Conservation (phyloP, 2,888 invertebrate species). For the Cephus pulcher region DNA sequence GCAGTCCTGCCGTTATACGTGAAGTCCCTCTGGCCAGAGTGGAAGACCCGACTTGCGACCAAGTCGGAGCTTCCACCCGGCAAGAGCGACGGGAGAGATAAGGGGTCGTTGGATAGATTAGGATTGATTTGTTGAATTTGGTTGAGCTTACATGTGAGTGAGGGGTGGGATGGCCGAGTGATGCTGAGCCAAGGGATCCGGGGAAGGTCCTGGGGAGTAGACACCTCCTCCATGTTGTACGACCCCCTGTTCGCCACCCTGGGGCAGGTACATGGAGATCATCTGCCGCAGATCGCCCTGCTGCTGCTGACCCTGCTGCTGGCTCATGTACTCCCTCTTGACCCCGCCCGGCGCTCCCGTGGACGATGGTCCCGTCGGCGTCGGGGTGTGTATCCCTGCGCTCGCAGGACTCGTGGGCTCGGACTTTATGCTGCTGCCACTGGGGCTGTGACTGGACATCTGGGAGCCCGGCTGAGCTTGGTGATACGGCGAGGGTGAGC, state of each 20-base stretch:
- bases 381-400: conserved; percentile 71
- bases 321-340: conserved; percentile 78
- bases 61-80: not conserved
- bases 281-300: conserved; percentile 77
- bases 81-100: not conserved
- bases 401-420: conserved; percentile 87
- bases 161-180: conserved; percentile 67
- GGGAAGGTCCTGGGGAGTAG: conserved; percentile 74
- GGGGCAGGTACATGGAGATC: conserved; percentile 82
- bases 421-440: conserved; percentile 89
- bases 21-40: not conserved
- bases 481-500: conserved; percentile 79
- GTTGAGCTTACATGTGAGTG: conserved; percentile 74
- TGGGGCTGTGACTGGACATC: conserved; percentile 82
- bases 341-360: conserved; percentile 65
- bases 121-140: not conserved
- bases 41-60: not conserved
- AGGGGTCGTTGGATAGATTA: not conserved
- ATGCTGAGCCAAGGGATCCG: conserved; percentile 69
- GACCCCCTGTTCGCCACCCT: conserved; percentile 75
- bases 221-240: conserved; percentile 70
- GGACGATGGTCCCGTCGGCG: conserved; percentile 65
- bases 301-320: conserved; percentile 70
- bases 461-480: conserved; percentile 75
- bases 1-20: not conserved